Evolutionary conservation across 1,140 invertebrate species (phyloP), one percentile per base, ranked within the genome.

Genomic region (Galleria mellonella): DNA sequence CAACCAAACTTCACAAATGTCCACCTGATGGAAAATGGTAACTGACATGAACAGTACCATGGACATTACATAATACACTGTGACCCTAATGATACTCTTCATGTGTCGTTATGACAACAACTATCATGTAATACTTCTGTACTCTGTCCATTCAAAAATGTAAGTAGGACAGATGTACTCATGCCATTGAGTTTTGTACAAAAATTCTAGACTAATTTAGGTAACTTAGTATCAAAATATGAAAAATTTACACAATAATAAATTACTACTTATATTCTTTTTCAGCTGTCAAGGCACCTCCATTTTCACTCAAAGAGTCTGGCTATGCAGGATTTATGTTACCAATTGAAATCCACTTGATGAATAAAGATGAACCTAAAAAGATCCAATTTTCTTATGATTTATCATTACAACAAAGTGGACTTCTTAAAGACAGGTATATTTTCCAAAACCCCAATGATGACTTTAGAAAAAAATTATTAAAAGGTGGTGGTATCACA

Each of bases 281-380:
- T 90, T 48, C 82, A 95, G 94, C 94, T 55, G 77, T 95, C 0
- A 97, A 96, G 70, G 94, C 96, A 43, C 95, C 96, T 30, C 97
- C 97, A n/a, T 99, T 96, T 87, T 83, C 89, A 36, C 90, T 98
- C 10, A 92, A 93, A 61, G 97, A 98, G 75, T 94, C 94, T 5
- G 97, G 97, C 1, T 98, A 98, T 90, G 97, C 96, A 44, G 95
- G 97, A 10, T 99, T 99, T 74, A 88, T 90, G 31, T 87, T 98
- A 36, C 93, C 93, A 1, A 97, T 99, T 63, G 94, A 97, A 59
- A 92, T 99, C 42, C 93, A 95, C 72, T 92, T 98, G 56, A 94
- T 93, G 54, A 97, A 94, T 74, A 95, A 95, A 74, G 94, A 97
- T 77, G 94, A 97, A 69, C 95, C 94, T 11, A 96, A 95, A 69